phyloP scores from a whole-genome alignment of 2,797 vertebrate genomes.

The Phoxinus dragarum region DNA sequence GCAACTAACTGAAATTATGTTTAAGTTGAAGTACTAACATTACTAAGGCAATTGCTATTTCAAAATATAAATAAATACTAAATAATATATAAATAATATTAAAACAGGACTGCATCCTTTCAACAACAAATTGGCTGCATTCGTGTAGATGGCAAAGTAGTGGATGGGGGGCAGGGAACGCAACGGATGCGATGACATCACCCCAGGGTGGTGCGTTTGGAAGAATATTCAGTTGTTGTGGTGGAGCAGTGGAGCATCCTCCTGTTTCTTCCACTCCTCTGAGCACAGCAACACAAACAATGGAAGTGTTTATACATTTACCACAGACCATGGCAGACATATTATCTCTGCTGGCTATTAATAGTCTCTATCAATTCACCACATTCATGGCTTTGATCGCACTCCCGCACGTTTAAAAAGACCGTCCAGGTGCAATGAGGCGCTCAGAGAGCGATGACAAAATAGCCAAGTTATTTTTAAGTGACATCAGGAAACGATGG shows the following conservation, averaged over 20 bases:
- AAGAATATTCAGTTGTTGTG: constrained; percentile 46
- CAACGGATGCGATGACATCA: constrained; percentile 25
- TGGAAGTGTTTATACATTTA: constrained; percentile 56
- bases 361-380: constrained; percentile 38
- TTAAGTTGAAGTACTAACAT: background rate
- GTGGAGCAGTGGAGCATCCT: constrained; percentile 46
- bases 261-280: constrained; percentile 48
- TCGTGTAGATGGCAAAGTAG: background rate
- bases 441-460: background rate
- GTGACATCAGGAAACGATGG: background rate
- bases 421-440: constrained; percentile 43
- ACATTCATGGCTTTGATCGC: constrained; percentile 35
- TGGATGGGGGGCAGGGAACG: background rate
- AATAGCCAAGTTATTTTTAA: constrained; percentile 32
- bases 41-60: background rate
- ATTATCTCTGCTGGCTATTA: constrained; percentile 47
- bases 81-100: background rate
- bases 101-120: background rate
- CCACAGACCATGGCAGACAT: constrained; percentile 39
- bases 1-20: no score
- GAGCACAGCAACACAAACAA: constrained; percentile 54
- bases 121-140: constrained; percentile 15
- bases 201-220: constrained; percentile 18
- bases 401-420: constrained; percentile 13
- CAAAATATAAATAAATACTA: background rate